Base-by-base conservation (phyloP, 2,797 vertebrate genomes). In the Acanthornis magna region DNA sequence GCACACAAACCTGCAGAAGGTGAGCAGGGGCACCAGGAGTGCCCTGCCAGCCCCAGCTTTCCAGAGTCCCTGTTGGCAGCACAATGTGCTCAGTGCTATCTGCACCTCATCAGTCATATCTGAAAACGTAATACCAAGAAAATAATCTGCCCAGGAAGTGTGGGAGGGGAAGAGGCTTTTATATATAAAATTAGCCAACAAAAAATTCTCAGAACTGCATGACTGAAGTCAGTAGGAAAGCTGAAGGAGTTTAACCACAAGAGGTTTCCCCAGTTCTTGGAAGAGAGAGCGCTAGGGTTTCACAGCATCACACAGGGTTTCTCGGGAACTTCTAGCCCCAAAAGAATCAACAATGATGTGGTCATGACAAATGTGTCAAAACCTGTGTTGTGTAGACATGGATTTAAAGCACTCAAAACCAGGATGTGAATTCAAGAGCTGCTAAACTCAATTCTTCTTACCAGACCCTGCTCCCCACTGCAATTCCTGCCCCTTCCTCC, bases 251-350 rank as follows among this genome's bases (percentile, higher is more conserved):
- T 92, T 84, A 43, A 40, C 14, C 1, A 4, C 0, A 3, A 8
- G 13, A 84, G 22, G 2, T 29, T 90, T 84, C 38, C 42, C n/a
- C 26, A 3, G 21, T 58, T 81, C 38, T 68, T 88, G 62, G 54
- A 85, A 79, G 9, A 78, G 9, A 42, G 23, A 75, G 8, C 25
- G 81, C 9, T 16, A 72, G 30, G 7, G 4, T 40, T 66, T 20
- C 10, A 30, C 20, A 74, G 43, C 8, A 19, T 26, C 54, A 45
- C 0, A 0, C 2, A 40, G 6, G 7, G 11, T 22, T 88, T 48
- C 47, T 68, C n/a, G 29, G 17, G 16, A 86, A 6, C 12, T 78
- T 26, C 16, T 54, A 26, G n/a, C 22, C 19, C 13, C 2, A 2
- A 57, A 66, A 85, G 16, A 34, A 50, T 68, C 30, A 73, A 9